Conservation (phyloP, 2,888 invertebrate genomes). For the Agrotis clavis region DNA sequence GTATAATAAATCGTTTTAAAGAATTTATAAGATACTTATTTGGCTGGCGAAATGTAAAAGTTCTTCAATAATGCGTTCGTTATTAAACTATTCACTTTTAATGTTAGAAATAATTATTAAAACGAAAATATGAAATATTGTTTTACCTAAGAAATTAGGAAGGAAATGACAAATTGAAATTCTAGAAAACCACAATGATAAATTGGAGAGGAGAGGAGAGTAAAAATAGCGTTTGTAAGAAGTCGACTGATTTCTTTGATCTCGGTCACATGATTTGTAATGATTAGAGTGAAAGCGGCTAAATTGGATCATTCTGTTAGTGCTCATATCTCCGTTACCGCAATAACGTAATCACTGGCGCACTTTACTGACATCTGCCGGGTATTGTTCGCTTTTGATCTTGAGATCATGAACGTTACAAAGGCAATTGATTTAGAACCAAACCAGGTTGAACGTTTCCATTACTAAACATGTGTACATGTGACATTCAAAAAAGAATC, state of each 20-base stretch:
- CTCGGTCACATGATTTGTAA: constrained; percentile 42
- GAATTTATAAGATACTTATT: constrained; percentile 58
- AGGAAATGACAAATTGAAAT: constrained; percentile 37
- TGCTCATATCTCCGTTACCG: constrained; percentile 49
- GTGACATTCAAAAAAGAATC: not conserved
- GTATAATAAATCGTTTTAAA: constrained; percentile 71
- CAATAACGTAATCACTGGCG: constrained; percentile 59
- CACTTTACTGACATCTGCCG: constrained; percentile 35
- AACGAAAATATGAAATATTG: constrained; percentile 15
- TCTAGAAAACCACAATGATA: constrained; percentile 33
- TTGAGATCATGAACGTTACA: constrained; percentile 8
- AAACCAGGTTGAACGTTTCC: not conserved
- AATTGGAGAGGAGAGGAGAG: constrained; percentile 25
- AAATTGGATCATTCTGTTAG: constrained; percentile 58
- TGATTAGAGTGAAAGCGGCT: constrained; percentile 53
- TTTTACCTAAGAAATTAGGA: constrained; percentile 17
- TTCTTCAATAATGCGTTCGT: constrained; percentile 47
- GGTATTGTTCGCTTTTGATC: constrained; percentile 51
- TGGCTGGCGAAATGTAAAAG: constrained; percentile 37
- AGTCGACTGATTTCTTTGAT: constrained; percentile 51
- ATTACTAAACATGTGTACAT: not conserved
- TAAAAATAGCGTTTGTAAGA: constrained; percentile 32
- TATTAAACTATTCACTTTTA: constrained; percentile 27
- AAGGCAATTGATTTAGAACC: constrained; percentile 8
- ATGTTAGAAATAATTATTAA: constrained; percentile 27